A percentile compares a stretch with the other conserved stretches of the same genome.
Evolutionary conservation across 2,888 invertebrate species (phyloP).

Genomic region (Leucophenga montana): DNA sequence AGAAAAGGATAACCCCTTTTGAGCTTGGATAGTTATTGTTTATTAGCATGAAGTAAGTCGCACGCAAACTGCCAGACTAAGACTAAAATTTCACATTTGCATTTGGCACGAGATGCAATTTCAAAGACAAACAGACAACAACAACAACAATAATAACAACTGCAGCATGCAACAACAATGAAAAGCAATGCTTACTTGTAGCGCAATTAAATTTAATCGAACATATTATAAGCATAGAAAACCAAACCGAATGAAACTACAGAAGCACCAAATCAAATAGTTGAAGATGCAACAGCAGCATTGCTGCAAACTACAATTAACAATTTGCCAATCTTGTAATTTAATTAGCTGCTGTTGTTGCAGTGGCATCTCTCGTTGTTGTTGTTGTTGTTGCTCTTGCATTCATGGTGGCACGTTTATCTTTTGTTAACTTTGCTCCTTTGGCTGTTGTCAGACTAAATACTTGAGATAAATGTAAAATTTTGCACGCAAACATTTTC

Average conservation of each 20-base stretch:
- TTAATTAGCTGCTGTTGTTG: constrained; percentile 60
- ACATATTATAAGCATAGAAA: neutral
- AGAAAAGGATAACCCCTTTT: neutral
- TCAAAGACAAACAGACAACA: constrained; percentile 9
- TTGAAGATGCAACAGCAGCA: neutral
- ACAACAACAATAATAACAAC: too few relatives aligned
- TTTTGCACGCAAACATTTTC: constrained; percentile 59
- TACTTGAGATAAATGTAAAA: constrained; percentile 50
- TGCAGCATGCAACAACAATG: constrained; percentile 4
- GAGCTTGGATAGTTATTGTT: constrained; percentile 5
- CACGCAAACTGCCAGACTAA: neutral
- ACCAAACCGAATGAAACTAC: neutral
- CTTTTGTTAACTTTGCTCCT: constrained; percentile 2
- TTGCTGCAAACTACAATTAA: constrained; percentile 15
- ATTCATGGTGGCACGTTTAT: constrained; percentile 9
- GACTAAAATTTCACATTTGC: constrained; percentile 1
- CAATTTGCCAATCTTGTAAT: constrained; percentile 47
- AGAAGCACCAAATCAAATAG: neutral
- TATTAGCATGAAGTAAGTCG: constrained; percentile 13
- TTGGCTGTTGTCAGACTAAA: constrained; percentile 42
- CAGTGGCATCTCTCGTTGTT: too few relatives aligned
- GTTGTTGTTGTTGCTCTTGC: constrained; percentile 5
- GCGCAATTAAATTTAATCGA: constrained; percentile 21
- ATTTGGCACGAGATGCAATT: constrained; percentile 13
- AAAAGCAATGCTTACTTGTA: constrained; percentile 12